Percentiles rank a stretch among this genome's conserved stretches.
These are phyloP conservation scores for Porites lutea DNA, from an alignment of 64 coral and sea anemone species.

Conservation along the genomic window DNA sequence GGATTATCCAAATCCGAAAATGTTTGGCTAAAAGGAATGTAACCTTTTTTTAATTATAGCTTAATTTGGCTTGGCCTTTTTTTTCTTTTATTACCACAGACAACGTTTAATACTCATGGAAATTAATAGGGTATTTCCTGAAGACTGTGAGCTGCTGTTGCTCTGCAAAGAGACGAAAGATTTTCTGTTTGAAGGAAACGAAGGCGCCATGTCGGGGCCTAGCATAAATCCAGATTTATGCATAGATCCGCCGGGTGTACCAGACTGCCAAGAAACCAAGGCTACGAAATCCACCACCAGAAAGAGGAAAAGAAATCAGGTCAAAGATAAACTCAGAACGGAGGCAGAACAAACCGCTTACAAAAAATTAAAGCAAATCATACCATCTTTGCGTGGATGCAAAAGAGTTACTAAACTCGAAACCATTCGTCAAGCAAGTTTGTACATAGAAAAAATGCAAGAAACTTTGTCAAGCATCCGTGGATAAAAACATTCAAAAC, in stretches of 20 bases:
- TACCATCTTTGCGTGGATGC: slow-evolving; percentile 57
- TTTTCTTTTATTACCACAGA: not conserved
- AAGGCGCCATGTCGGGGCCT: not conserved
- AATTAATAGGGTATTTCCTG: not conserved
- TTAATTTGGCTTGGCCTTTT: too few species aligned
- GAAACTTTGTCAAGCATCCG: slow-evolving; percentile 64
- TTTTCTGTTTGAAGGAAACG: slow-evolving; percentile 42
- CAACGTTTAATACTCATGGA: not conserved
- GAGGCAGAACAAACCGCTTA: slow-evolving; percentile 90
- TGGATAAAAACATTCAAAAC: not conserved
- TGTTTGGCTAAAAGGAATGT: too few species aligned
- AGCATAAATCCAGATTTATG: too few species aligned
- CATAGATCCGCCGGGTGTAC: not conserved
- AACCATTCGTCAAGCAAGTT: slow-evolving; percentile 75
- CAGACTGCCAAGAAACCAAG: not conserved
- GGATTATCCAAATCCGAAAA: too few species aligned
- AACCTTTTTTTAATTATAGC: too few species aligned
- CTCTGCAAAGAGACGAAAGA: slow-evolving; percentile 63
- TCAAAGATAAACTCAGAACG: slow-evolving; percentile 76
- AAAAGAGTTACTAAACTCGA: slow-evolving; percentile 83
- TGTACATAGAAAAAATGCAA: slow-evolving; percentile 75
- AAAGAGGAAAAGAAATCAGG: slow-evolving; percentile 66
- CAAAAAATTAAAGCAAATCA: slow-evolving; percentile 75
- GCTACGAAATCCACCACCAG: slow-evolving; percentile 16
- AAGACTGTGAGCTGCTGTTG: slow-evolving; percentile 37